Evolutionary conservation across 2,888 invertebrate species (phyloP).

Genomic region (Cancer borealis): DNA sequence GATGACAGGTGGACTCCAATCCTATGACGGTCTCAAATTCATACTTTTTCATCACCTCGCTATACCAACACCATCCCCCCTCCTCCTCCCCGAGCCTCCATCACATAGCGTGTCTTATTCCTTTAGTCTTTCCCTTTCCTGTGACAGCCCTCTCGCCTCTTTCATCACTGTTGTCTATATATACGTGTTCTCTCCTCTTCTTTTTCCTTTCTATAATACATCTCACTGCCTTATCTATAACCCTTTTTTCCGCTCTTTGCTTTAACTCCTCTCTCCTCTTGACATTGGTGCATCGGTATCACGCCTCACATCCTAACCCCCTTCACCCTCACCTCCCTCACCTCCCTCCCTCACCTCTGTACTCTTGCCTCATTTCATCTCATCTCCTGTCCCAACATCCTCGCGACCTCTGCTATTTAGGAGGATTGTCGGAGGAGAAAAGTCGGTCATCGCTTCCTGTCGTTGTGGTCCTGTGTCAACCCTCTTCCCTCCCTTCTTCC

Average conservation of each 20-base stretch:
- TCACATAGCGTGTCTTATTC: too few species aligned
- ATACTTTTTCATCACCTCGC: too few species aligned
- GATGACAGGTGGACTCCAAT: not conserved
- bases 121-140: too few species aligned
- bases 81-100: too few species aligned
- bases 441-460: conserved; percentile 29
- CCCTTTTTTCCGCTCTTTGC: not conserved
- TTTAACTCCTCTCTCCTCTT: not conserved
- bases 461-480: not conserved
- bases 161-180: too few species aligned
- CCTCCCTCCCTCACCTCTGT: not conserved
- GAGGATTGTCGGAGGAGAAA: not conserved
- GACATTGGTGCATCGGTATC: not conserved
- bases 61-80: too few species aligned
- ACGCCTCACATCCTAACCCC: conserved; percentile 11
- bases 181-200: too few species aligned
- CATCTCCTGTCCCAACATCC: not conserved
- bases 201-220: too few species aligned
- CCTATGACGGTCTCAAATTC: not conserved
- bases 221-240: too few species aligned
- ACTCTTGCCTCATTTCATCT: too few species aligned
- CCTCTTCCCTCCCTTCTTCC: not conserved
- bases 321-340: not conserved
- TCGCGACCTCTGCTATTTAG: not conserved
- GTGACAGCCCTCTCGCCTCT: too few species aligned